Conservation (phyloP, 2,797 vertebrate species). For the Mergus octosetaceus region DNA sequence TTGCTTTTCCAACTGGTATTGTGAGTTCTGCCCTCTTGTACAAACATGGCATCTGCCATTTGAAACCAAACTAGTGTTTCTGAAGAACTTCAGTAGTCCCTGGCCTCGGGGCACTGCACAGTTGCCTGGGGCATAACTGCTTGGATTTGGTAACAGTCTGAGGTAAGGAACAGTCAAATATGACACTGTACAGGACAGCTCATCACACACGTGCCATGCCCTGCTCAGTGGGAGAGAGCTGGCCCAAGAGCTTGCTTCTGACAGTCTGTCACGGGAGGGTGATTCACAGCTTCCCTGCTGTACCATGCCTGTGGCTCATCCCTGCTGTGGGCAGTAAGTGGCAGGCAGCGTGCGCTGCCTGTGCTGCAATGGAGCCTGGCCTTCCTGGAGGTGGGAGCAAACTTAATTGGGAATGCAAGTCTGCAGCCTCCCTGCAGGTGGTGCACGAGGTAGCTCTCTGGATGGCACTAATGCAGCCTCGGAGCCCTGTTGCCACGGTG, state of each 20-base stretch:
- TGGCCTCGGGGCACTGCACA: neutral
- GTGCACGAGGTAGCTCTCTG: neutral
- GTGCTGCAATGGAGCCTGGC: neutral
- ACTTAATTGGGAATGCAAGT: neutral
- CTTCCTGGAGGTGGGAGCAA: neutral
- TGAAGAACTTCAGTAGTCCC: neutral
- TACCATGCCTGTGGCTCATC: neutral
- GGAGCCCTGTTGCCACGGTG: neutral
- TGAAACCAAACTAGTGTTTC: neutral
- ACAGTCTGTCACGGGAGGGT: conserved; percentile 20
- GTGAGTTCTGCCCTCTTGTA: neutral
- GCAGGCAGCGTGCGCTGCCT: neutral
- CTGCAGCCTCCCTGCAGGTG: neutral
- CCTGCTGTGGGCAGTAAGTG: neutral
- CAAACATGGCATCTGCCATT: neutral
- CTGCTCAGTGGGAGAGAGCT: neutral
- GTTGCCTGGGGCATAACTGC: neutral
- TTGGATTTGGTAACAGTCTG: neutral
- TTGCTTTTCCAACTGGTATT: neutral
- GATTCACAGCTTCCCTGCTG: conserved; percentile 15
- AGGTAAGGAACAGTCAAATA: neutral
- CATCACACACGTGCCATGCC: neutral
- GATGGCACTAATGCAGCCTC: neutral
- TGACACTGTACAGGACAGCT: neutral
- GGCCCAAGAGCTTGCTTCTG: neutral